Percentiles rank a stretch among this genome's conserved stretches.
Evolutionary conservation across 2,888 invertebrate species (phyloP).

Genomic region (Metalampra italica): DNA sequence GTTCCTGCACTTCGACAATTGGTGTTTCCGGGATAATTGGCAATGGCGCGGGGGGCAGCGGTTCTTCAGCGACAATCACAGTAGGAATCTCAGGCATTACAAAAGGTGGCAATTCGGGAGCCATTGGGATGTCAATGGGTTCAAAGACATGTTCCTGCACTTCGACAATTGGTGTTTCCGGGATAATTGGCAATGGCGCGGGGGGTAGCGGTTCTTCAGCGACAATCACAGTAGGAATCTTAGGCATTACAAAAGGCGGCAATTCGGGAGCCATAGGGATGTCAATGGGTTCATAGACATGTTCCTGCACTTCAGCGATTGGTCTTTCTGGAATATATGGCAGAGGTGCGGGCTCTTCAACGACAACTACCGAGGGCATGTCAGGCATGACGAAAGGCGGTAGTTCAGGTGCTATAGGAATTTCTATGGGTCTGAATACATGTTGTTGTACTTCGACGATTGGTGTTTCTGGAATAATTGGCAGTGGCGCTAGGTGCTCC

Average conservation of each 20-base stretch:
- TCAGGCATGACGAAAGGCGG: slow-evolving; percentile 1
- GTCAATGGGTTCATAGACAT: neutral
- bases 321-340: neutral
- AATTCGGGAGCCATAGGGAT: slow-evolving; percentile 7
- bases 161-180: neutral
- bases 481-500: neutral
- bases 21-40: slow-evolving; percentile 6
- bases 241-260: slow-evolving; percentile 6
- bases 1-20: neutral
- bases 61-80: neutral
- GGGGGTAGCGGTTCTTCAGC: neutral
- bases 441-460: neutral
- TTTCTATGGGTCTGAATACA: neutral
- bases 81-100: slow-evolving; percentile 3
- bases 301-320: neutral
- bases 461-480: neutral
- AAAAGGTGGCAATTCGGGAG: slow-evolving; percentile 8
- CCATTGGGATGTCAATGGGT: slow-evolving; percentile 1
- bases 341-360: neutral
- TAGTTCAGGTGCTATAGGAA: slow-evolving; percentile 2
- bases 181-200: neutral
- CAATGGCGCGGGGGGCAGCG: neutral
- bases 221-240: neutral
- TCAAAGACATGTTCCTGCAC: neutral
- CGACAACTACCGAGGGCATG: neutral